Conservation (phyloP, 2,797 vertebrate species). For the Scolopax bukidnonensis region DNA sequence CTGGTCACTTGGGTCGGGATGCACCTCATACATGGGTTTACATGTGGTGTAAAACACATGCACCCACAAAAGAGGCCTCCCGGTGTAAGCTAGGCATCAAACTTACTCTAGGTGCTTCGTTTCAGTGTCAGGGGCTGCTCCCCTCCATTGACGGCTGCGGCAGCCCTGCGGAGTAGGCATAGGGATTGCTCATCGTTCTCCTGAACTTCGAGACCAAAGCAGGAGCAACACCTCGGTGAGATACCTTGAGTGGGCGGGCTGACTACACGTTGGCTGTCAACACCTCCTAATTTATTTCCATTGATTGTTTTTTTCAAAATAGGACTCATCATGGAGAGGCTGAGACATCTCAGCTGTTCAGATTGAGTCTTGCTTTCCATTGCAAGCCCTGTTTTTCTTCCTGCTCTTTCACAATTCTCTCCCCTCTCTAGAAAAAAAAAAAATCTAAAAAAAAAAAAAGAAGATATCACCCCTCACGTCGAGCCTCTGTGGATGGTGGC, state of each 20-base stretch:
- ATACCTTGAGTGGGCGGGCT: conserved; percentile 53
- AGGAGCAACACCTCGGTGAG: conserved; percentile 33
- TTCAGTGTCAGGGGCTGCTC: background rate
- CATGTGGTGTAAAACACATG: accelerated
- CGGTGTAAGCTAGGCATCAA: background rate
- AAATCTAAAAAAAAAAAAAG: background rate
- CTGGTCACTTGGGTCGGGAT: background rate
- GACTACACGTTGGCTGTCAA: conserved; percentile 57
- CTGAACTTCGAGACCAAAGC: background rate
- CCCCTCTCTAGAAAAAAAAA: background rate
- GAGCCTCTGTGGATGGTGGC: background rate
- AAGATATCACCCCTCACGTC: background rate
- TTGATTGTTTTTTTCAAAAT: conserved; percentile 66
- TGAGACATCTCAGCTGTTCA: conserved; percentile 64
- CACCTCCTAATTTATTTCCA: conserved; percentile 66
- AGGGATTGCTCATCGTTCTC: conserved; percentile 41
- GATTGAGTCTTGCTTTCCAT: conserved; percentile 53
- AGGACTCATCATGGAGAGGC: conserved; percentile 55
- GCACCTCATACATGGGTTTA: background rate
- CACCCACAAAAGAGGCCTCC: background rate
- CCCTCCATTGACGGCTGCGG: background rate
- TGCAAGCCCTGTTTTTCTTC: conserved; percentile 53
- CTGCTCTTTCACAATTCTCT: conserved; percentile 45
- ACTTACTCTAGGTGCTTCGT: background rate
- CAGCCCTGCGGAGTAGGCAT: background rate